These are phyloP conservation scores for Forbesichthys agassizii DNA, from an alignment of 2,113 vertebrate species.

Conservation along the genomic window DNA sequence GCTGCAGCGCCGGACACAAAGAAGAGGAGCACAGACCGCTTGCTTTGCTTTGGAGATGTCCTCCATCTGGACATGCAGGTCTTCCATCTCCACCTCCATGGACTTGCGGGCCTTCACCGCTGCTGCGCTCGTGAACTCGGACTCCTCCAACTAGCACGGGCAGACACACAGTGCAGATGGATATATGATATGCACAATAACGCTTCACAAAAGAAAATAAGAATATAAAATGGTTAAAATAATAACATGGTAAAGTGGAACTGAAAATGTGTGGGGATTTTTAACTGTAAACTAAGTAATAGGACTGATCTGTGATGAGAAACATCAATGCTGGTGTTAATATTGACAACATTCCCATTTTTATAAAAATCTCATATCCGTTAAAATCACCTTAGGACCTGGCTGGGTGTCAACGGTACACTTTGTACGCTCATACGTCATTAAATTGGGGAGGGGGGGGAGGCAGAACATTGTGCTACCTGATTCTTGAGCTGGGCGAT, in stretches of 20 bases:
- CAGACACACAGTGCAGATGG: not conserved
- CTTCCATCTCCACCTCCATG: conserved; percentile 97
- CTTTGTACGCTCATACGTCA: too few species aligned
- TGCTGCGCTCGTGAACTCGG: conserved; percentile 91
- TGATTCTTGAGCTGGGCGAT: conserved; percentile 96
- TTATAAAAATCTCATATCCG: too few species aligned
- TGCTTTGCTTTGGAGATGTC: conserved; percentile 93
- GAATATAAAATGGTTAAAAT: not conserved
- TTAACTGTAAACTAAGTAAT: too few species aligned
- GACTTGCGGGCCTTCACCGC: conserved; percentile 94
- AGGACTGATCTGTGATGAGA: too few species aligned
- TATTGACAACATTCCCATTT: too few species aligned
- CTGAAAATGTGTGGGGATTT: too few species aligned
- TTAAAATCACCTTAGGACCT: too few species aligned
- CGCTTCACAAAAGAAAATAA: not conserved
- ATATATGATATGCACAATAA: too few species aligned
- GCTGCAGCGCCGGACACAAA: not conserved
- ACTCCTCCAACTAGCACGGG: conserved; percentile 89
- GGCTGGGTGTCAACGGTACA: too few species aligned
- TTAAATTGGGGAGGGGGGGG: too few species aligned
- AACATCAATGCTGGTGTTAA: too few species aligned
- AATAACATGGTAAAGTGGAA: not conserved
- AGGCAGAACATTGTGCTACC: conserved; percentile 63
- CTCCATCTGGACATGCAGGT: conserved; percentile 95
- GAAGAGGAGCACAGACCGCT: conserved; percentile 74